These are phyloP conservation scores for Labeo catla DNA, from an alignment of 2,113 vertebrate species.

Conservation along the genomic window DNA sequence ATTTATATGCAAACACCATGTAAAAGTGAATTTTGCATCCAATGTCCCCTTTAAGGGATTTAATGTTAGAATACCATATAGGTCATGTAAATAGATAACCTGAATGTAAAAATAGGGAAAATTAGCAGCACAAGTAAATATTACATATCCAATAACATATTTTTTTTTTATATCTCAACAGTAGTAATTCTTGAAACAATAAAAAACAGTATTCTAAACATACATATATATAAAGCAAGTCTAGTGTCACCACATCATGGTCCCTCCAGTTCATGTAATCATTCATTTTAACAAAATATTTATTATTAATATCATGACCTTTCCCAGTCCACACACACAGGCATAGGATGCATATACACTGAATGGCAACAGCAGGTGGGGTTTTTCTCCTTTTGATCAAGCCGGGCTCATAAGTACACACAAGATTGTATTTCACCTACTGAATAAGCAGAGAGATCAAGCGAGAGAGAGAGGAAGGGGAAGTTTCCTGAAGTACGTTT, in stretches of 20 bases:
- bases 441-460: slow-evolving; percentile 9
- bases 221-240: not conserved
- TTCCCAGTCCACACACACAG: not conserved
- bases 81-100: not conserved
- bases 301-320: not conserved
- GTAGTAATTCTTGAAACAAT: not conserved
- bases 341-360: slow-evolving; percentile 10
- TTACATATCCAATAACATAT: not conserved
- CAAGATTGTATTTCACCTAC: slow-evolving; percentile 29
- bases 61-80: not conserved
- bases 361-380: slow-evolving; percentile 51
- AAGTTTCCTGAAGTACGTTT: not conserved
- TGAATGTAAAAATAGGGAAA: not conserved
- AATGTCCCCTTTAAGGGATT: not conserved
- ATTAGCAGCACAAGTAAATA: not conserved
- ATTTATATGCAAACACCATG: no score
- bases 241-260: not conserved
- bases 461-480: not conserved
- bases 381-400: slow-evolving; percentile 16
- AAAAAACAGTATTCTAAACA: not conserved
- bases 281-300: not conserved
- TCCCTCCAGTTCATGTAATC: slow-evolving; percentile 37
- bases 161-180: not conserved
- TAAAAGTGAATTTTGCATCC: no score
- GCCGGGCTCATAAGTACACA: not conserved